Conservation (phyloP, 2,888 invertebrate genomes). For the Harpagoxenus sublaevis region DNA sequence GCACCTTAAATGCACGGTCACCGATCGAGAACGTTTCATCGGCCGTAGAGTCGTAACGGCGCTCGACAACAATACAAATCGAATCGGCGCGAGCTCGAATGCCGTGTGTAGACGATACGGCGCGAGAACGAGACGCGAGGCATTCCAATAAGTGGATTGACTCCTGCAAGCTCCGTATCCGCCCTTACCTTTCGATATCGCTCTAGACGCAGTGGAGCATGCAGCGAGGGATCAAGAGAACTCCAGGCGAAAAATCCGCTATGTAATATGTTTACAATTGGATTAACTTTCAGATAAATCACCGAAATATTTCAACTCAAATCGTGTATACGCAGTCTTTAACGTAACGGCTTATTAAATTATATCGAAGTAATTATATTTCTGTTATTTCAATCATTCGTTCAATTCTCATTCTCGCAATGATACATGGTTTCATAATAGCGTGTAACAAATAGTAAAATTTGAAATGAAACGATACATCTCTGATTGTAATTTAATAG, state of each 20-base stretch:
- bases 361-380: neutral
- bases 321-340: neutral
- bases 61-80: constrained; percentile 81
- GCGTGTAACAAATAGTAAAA: neutral
- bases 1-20: constrained; percentile 64
- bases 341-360: neutral
- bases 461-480: neutral
- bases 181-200: constrained; percentile 71
- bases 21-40: constrained; percentile 46
- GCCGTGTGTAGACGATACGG: constrained; percentile 73
- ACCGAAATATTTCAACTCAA: neutral
- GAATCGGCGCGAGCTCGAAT: constrained; percentile 75
- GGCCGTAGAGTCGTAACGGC: constrained; percentile 53
- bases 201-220: constrained; percentile 59
- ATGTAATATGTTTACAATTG: constrained; percentile 16
- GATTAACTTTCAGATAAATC: neutral
- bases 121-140: constrained; percentile 77
- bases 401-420: neutral
- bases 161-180: constrained; percentile 77
- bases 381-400: neutral
- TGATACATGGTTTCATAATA: neutral
- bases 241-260: neutral
- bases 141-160: constrained; percentile 84
- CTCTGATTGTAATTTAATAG: neutral
- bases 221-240: constrained; percentile 61